Conservation (phyloP, 1,140 invertebrate species). For the Polypedilum vanderplanki region DNA sequence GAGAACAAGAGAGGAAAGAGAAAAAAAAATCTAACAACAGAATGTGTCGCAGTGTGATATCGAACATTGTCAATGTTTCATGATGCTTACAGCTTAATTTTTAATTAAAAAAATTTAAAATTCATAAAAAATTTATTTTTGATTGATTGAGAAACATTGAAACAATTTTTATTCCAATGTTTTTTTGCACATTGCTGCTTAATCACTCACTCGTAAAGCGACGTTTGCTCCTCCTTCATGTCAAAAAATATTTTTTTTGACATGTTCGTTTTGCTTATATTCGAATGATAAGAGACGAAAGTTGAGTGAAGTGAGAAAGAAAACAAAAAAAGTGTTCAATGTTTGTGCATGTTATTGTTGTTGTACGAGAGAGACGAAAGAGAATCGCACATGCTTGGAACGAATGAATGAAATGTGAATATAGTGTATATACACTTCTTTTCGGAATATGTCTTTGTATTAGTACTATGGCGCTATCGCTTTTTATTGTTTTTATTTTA, state of each 20-base stretch:
- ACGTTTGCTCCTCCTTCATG: slow-evolving; percentile 3
- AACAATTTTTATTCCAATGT: background rate
- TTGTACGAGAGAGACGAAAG: background rate
- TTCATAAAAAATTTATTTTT: too few relatives aligned
- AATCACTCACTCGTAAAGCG: background rate
- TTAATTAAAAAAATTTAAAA: too few relatives aligned
- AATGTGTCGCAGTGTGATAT: background rate
- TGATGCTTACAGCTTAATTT: too few relatives aligned
- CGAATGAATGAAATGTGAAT: background rate
- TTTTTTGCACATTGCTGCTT: background rate
- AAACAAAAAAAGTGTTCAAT: background rate
- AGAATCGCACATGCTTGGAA: slow-evolving; percentile 14
- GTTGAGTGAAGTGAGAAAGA: background rate
- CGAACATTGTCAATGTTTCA: background rate
- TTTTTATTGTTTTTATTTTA: slow-evolving; percentile 20
- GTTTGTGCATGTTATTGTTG: background rate
- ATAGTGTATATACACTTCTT: too few relatives aligned
- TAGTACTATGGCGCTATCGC: slow-evolving; percentile 1
- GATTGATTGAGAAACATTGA: background rate
- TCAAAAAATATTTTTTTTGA: background rate
- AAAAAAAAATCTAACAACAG: background rate
- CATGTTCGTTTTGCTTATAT: background rate
- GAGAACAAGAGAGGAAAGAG: background rate
- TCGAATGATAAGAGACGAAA: background rate
- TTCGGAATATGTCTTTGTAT: background rate